Percentiles rank a stretch among this genome's conserved stretches.
Conservation (phyloP, 2,888 invertebrate species). For the Pollenia labialis region DNA sequence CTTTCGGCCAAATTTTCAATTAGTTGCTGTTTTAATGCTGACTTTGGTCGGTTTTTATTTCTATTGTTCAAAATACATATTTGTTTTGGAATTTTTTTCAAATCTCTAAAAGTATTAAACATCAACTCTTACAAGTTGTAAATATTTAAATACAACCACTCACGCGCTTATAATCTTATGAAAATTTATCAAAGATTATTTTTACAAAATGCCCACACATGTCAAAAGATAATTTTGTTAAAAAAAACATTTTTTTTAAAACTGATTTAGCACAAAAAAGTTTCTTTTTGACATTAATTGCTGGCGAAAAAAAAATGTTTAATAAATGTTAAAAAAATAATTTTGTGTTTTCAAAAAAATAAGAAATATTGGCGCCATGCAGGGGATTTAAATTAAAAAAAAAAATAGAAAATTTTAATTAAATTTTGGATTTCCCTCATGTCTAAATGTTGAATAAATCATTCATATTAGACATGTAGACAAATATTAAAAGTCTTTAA, state of each 20-base stretch:
- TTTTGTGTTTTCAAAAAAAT: conserved; percentile 23
- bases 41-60: conserved; percentile 34
- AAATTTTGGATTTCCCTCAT: conserved; percentile 22
- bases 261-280: conserved; percentile 2
- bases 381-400: conserved; percentile 20
- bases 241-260: conserved; percentile 6
- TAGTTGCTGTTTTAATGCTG: conserved; percentile 33
- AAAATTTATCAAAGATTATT: conserved; percentile 40
- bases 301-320: background rate
- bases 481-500: conserved; percentile 13
- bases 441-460: conserved; percentile 23
- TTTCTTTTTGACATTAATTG: conserved; percentile 34
- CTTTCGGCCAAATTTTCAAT: conserved; percentile 60
- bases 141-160: conserved; percentile 33
- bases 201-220: conserved; percentile 63
- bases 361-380: conserved; percentile 50
- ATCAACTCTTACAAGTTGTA: conserved; percentile 7
- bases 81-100: background rate
- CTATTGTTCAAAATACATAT: conserved; percentile 42
- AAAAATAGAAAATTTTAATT: conserved; percentile 41
- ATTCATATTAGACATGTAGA: background rate
- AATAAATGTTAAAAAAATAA: conserved; percentile 30
- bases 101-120: background rate
- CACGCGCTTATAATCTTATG: background rate
- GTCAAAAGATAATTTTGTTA: conserved; percentile 41